phyloP scores from a whole-genome alignment of 2,888 invertebrate genomes.

The Drosophila robusta region DNA sequence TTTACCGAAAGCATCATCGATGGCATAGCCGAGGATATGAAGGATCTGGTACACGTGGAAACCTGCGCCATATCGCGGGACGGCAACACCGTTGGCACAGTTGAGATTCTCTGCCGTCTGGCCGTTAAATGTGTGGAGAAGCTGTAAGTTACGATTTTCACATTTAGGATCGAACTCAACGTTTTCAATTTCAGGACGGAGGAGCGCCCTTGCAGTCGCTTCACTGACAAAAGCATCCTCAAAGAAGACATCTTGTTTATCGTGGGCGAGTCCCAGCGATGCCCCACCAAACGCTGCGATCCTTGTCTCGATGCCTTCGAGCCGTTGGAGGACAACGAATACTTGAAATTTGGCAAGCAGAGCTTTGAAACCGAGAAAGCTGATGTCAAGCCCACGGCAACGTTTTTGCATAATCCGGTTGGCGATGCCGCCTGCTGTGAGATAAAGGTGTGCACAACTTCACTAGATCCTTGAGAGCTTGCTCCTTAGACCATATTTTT shows the following conservation, averaged over 20 bases:
- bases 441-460: conserved; percentile 44
- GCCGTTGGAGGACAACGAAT: conserved; percentile 39
- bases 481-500: not conserved
- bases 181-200: not conserved
- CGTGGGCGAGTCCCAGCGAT: conserved; percentile 60
- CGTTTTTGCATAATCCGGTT: conserved; percentile 39
- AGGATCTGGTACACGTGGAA: conserved; percentile 54
- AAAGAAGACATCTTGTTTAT: conserved; percentile 75
- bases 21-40: conserved; percentile 43
- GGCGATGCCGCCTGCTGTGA: conserved; percentile 56
- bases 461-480: not conserved
- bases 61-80: conserved; percentile 46
- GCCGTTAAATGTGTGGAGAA: conserved; percentile 58
- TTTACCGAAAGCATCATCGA: conserved; percentile 64
- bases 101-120: conserved; percentile 63
- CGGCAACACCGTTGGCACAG: conserved; percentile 46
- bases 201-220: conserved; percentile 23
- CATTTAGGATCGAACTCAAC: not conserved
- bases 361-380: conserved; percentile 64
- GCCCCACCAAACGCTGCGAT: conserved; percentile 34
- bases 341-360: conserved; percentile 70
- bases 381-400: conserved; percentile 45
- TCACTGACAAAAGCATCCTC: conserved; percentile 67
- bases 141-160: conserved; percentile 18
- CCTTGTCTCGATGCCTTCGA: conserved; percentile 44